Base-by-base conservation (phyloP, 1,140 invertebrate genomes). In the Trichogramma pretiosum region DNA sequence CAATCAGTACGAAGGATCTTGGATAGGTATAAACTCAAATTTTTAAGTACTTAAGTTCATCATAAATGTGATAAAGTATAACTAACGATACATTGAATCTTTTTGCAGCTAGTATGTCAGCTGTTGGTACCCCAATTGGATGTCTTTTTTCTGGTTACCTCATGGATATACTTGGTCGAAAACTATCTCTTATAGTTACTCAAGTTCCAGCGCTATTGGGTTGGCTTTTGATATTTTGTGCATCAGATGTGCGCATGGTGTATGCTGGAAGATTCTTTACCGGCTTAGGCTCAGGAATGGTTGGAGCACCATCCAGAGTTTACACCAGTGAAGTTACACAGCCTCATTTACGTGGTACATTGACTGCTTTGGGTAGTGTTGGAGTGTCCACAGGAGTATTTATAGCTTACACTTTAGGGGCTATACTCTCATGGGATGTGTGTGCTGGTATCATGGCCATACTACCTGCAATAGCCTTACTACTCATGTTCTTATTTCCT, bases 301-400 rank as follows among this genome's bases (percentile, higher is more conserved):
- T 83, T 5, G 81, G 81, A 0, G 80, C 81, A 3, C 81, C 81
- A 10, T 77, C 80, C 0, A 66, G 81, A 7, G 80, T 83, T 0
- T 83, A 83, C 58, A 82, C 81, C 0, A 78, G 77, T 26, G 81
- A 83, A 61, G 80, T 82, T 0, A 78, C 81, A 0, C 80, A 84
- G 49, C 81, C 82, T 0, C 82, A 84, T 63, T 64, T 84, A 0
- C 65, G 82, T 5, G 82, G 82, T 1, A 82, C 81, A 74, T 59
- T 84, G 1, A 77, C 77, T 1, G 81, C 81, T 0, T 50, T 83
- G 22, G 73, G 80, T 0, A 81, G 79, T 4, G 78, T 83, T 2
- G 78, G 77, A 1, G 77, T 81, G 0, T 79, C 77, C 40, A 75
- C 75, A 13, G 79, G 79, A 5, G 79, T 81, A 5, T 60, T 81